Conservation (phyloP, 1,140 invertebrate genomes). For the Acyrthosiphon pisum region DNA sequence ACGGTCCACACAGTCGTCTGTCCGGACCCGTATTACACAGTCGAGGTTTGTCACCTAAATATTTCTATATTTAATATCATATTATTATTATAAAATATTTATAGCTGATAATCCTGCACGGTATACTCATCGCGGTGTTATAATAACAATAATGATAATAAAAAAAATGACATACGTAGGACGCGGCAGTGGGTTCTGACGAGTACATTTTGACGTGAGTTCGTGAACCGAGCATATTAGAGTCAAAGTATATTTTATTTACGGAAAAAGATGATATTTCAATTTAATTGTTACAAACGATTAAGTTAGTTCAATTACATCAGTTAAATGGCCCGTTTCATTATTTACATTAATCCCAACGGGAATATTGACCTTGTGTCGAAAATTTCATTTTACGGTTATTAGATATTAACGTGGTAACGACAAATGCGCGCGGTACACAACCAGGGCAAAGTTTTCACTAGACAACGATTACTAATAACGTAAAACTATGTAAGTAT, state of each 20-base stretch:
- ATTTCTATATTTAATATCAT: neutral
- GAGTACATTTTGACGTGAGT: neutral
- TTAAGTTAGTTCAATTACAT: too few relatives aligned
- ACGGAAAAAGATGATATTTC: too few relatives aligned
- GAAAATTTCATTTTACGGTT: too few relatives aligned
- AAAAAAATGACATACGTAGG: neutral
- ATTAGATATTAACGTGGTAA: too few relatives aligned
- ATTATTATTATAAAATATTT: neutral
- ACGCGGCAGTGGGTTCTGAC: neutral
- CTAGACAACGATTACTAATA: neutral
- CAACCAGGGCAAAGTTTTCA: too few relatives aligned
- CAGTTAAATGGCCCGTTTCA: too few relatives aligned
- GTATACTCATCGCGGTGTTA: neutral
- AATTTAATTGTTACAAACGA: too few relatives aligned
- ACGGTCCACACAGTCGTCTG: conserved; percentile 74
- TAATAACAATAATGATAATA: neutral
- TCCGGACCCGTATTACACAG: conserved; percentile 69
- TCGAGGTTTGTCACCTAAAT: conserved; percentile 31
- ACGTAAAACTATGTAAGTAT: neutral
- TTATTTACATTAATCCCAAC: too few relatives aligned
- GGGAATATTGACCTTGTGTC: too few relatives aligned
- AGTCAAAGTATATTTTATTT: too few relatives aligned
- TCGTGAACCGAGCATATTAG: neutral
- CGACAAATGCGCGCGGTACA: too few relatives aligned
- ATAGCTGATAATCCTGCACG: neutral